phyloP scores from a whole-genome alignment of 2,113 vertebrate genomes.

The Vireo altiloquus region DNA sequence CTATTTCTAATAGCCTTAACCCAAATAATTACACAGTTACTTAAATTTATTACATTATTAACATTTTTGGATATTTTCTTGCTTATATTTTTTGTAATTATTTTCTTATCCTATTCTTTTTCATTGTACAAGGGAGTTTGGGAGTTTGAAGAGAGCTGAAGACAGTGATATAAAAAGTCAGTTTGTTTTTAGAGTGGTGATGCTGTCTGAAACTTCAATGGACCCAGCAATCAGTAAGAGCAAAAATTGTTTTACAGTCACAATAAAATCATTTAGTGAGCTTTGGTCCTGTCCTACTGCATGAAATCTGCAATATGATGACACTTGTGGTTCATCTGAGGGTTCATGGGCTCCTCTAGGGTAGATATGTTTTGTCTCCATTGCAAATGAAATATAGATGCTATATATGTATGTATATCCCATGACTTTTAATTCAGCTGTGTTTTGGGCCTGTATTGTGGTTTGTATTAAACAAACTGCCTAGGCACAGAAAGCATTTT shows the following conservation, averaged over 20 bases:
- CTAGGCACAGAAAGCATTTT: background rate
- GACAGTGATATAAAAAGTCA: background rate
- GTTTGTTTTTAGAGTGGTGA: background rate
- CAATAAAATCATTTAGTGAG: background rate
- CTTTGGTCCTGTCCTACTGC: background rate
- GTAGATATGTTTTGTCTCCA: background rate
- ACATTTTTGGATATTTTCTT: background rate
- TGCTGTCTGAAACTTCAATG: background rate
- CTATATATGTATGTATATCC: background rate
- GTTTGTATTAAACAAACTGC: background rate
- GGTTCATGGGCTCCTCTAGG: background rate
- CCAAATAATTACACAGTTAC: background rate
- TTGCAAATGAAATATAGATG: no score
- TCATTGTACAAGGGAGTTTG: background rate
- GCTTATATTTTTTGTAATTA: background rate
- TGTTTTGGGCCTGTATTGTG: background rate
- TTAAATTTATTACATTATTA: background rate
- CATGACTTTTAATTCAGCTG: background rate
- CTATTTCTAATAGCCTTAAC: background rate
- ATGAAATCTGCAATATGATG: background rate
- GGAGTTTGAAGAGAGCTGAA: background rate
- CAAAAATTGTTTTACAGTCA: background rate
- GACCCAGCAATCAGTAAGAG: background rate
- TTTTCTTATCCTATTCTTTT: background rate
- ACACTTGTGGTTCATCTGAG: background rate